Percentiles rank a stretch among this genome's conserved stretches.
These are phyloP conservation scores for Phalacrocorax carbo DNA, from an alignment of 2,113 vertebrate species.

Conservation along the genomic window DNA sequence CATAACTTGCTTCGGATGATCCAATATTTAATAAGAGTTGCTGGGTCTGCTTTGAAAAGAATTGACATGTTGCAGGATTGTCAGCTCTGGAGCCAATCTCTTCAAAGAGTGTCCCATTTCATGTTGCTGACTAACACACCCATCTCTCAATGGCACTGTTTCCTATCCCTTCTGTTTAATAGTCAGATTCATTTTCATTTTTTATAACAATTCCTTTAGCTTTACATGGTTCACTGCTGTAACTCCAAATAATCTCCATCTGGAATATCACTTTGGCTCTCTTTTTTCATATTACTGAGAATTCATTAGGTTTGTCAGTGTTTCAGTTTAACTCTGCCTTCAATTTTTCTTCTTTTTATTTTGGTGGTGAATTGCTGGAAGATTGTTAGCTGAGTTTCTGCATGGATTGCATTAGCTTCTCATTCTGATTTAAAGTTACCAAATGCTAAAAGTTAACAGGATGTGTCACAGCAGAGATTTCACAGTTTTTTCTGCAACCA, in stretches of 20 bases:
- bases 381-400: not conserved
- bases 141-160: not conserved
- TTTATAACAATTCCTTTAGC: constrained; percentile 35
- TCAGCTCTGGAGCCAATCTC: not conserved
- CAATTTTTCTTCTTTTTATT: not conserved
- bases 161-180: not conserved
- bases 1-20: not conserved
- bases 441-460: not conserved
- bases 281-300: not conserved
- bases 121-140: not conserved
- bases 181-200: constrained; percentile 1
- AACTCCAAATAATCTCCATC: constrained; percentile 30
- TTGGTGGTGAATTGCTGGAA: not conserved
- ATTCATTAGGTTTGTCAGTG: not conserved
- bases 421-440: not conserved
- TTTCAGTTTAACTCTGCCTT: constrained; percentile 2
- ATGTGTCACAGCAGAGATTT: not conserved
- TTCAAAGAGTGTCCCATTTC: not conserved
- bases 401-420: not conserved
- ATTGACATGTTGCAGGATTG: not conserved
- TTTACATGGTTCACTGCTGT: not conserved
- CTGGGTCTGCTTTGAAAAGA: not conserved
- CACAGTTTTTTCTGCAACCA: not conserved
- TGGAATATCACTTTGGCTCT: constrained; percentile 23
- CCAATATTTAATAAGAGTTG: not conserved